phyloP scores from a whole-genome alignment of 1,140 invertebrate species.

The Drosophila ficusphila region DNA sequence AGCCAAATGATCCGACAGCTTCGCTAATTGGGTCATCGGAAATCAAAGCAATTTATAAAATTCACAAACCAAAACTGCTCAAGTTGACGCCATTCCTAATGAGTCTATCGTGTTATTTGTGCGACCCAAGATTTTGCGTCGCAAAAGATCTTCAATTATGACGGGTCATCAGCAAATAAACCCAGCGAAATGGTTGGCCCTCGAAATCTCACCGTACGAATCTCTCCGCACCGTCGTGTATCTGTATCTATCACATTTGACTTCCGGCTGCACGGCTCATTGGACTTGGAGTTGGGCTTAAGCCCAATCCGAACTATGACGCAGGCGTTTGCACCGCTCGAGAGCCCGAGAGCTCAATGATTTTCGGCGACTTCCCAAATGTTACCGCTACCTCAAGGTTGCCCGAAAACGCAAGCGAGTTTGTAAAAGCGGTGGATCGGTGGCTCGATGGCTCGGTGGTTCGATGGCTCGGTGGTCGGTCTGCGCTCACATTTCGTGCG shows the following conservation, averaged over 20 bases:
- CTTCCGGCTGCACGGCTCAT: conserved; percentile 52
- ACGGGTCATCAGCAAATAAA: conserved; percentile 4
- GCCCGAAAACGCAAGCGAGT: conserved; percentile 46
- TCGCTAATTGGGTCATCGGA: conserved; percentile 60
- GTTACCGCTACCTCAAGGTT: conserved; percentile 65
- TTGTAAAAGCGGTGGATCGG: too few relatives aligned
- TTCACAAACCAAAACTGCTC: conserved; percentile 16
- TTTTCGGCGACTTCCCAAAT: conserved; percentile 38
- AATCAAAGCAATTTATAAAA: conserved; percentile 38
- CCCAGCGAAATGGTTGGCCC: conserved; percentile 43
- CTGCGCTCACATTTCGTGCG: conserved; percentile 39
- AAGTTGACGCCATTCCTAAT: conserved; percentile 67
- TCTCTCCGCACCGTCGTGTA: conserved; percentile 4
- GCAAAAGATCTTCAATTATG: conserved; percentile 18
- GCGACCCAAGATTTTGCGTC: conserved; percentile 44
- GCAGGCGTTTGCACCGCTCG: conserved; percentile 41
- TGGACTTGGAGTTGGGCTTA: conserved; percentile 1
- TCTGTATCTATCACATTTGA: conserved; percentile 44
- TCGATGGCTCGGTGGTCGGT: conserved; percentile 18
- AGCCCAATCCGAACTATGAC: conserved; percentile 39
- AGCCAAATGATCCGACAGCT: conserved; percentile 46
- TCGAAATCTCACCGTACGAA: conserved; percentile 28
- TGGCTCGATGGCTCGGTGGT: conserved; percentile 16
- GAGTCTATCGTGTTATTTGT: conserved; percentile 55
- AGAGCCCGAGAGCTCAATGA: conserved; percentile 44